These are phyloP conservation scores for Pipra filicauda DNA, from an alignment of 2,113 vertebrate genomes.

Conservation along the genomic window DNA sequence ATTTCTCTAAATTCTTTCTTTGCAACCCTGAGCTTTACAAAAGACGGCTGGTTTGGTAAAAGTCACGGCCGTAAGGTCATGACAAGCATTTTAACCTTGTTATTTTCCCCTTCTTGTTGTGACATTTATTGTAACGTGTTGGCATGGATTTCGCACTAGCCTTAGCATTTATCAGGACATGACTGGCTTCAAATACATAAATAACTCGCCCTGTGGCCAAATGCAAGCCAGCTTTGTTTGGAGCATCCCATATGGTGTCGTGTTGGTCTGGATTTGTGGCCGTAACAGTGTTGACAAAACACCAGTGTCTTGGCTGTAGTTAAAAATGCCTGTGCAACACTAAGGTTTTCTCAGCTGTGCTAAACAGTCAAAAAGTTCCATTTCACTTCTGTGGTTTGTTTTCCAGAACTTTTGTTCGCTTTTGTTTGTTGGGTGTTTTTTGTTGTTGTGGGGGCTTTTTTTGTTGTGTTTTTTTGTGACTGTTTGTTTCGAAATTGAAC, in stretches of 20 bases:
- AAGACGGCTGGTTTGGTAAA: neutral
- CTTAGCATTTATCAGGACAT: neutral
- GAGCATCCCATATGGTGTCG: accelerated
- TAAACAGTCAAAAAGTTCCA: neutral
- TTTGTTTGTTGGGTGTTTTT: neutral
- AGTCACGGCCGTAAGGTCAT: neutral
- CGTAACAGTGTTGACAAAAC: neutral
- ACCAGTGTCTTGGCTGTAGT: accelerated
- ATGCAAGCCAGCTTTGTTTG: neutral
- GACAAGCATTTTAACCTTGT: neutral
- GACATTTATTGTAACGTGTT: neutral
- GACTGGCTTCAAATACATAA: neutral
- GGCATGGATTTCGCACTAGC: neutral
- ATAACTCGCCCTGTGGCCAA: neutral
- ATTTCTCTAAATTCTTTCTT: neutral
- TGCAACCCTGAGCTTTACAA: neutral
- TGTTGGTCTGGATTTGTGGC: neutral
- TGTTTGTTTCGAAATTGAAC: neutral
- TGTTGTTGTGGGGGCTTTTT: accelerated
- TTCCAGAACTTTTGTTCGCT: neutral
- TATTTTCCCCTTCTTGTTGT: neutral
- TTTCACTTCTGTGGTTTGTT: neutral
- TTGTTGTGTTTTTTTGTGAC: neutral
- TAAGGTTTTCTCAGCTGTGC: neutral
- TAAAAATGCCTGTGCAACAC: neutral